These are phyloP conservation scores for Caenorhabditis inopinata DNA, from an alignment of 1,140 invertebrate genomes.

Conservation along the genomic window DNA sequence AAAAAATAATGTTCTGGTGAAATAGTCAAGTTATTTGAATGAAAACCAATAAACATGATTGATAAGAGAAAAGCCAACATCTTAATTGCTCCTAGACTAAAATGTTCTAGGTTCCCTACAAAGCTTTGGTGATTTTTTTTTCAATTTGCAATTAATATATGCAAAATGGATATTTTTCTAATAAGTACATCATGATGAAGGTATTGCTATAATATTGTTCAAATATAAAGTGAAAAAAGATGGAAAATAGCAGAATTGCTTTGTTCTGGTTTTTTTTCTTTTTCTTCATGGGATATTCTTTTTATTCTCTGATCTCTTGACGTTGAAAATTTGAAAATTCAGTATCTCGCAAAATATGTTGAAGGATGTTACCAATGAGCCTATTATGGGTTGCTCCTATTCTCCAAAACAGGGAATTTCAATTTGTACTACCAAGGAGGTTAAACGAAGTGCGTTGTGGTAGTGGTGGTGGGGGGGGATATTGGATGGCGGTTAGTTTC, in stretches of 20 bases:
- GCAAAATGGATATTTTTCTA: slow-evolving; percentile 9
- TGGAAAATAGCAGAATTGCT: neutral
- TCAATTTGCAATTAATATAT: neutral
- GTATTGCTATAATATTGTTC: neutral
- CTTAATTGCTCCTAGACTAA: too few species aligned
- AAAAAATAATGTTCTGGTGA: too few species aligned
- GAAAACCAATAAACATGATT: too few species aligned
- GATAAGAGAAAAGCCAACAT: too few species aligned
- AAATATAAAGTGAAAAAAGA: neutral
- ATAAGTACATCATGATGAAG: neutral
- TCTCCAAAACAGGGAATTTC: too few species aligned
- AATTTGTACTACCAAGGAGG: neutral
- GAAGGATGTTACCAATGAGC: neutral
- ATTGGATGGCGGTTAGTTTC: neutral
- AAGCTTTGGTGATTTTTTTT: too few species aligned
- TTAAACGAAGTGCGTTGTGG: too few species aligned
- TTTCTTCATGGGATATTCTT: neutral
- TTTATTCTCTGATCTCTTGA: neutral
- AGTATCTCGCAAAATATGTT: neutral
- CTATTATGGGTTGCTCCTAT: slow-evolving; percentile 7
- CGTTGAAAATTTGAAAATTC: neutral
- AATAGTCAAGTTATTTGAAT: too few species aligned
- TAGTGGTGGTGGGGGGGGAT: neutral
- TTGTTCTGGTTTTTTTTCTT: neutral
- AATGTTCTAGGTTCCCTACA: too few species aligned